Evolutionary conservation across 2,888 invertebrate genomes (phyloP), one percentile per base, ranked within the genome.

Genomic region (Heliconius erato): DNA sequence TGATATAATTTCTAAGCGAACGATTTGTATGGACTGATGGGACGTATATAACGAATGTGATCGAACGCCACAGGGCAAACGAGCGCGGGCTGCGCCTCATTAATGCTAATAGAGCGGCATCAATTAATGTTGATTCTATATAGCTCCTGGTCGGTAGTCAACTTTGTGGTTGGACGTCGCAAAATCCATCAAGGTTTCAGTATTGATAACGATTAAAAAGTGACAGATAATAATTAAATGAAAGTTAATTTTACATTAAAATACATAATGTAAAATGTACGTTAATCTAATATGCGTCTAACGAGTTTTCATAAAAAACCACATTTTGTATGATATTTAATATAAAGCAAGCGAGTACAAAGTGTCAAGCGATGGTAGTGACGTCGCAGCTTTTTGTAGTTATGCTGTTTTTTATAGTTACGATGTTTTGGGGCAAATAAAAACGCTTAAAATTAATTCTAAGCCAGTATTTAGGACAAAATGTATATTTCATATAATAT

Each of bases 81-180:
- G 90, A 86, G 90, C 91, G 88, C 91, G 89, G 91, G 85, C 90
- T 90, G 92, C 85, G 91, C 89, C 92, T 94, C 94, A 93, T 94
- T 93, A 93, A 88, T 90, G 89, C 88, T 93, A 93, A 94, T 92
- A 92, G 93, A 90, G 89, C 87, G 82, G 88, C 91, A 94, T 94
- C 93, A 92, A 93, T 94, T 93, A 91, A 90, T 91, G 90, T 90
- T 91, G 90, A 91, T 92, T 92, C 91, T 92, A 91, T 91, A 92
- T 79, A 71, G 83, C 83, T 78, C 79, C 74, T 82, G 82, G 84
- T 84, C 82, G 83, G 83, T 83, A 71, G 63, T 59, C 80, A 78
- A 82, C 81, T 83, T 82, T 26, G 72, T 68, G 54, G 69, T 74
- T 19, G 35, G 67, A 74, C 28, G n/a, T 49, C 32, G 76, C 35